These are phyloP conservation scores for Microctonus hyperodae DNA, from an alignment of 2,888 invertebrate species.

Conservation along the genomic window DNA sequence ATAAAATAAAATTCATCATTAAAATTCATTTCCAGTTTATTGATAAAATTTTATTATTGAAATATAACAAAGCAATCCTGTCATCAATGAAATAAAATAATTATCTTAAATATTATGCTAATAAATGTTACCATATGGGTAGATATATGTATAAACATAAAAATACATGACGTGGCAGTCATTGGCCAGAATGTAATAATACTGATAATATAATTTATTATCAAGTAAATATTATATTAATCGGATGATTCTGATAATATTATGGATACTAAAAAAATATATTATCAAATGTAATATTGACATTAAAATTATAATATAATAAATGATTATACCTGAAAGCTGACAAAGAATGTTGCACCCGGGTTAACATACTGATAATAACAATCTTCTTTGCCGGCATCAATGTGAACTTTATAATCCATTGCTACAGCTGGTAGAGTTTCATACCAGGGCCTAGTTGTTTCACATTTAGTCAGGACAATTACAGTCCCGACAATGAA, in stretches of 20 bases:
- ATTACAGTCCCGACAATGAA: conserved; percentile 38
- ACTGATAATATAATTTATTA: not conserved
- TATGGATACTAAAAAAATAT: not conserved
- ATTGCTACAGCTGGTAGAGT: conserved; percentile 90
- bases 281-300: not conserved
- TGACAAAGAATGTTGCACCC: conserved; percentile 91
- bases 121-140: conserved; percentile 16
- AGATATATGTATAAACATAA: no score
- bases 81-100: not conserved
- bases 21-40: no score
- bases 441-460: conserved; percentile 82
- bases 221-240: not conserved
- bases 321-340: conserved; percentile 79
- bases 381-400: conserved; percentile 94
- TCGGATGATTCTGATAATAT: not conserved
- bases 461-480: conserved; percentile 50
- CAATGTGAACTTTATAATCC: conserved; percentile 95
- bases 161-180: conserved; percentile 28
- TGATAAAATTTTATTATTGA: conserved; percentile 32
- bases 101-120: not conserved
- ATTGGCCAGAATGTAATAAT: not conserved
- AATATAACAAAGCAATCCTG: conserved; percentile 30
- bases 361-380: conserved; percentile 93
- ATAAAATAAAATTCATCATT: not conserved
- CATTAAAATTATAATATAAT: no score